Evolutionary conservation across 1,140 invertebrate genomes (phyloP), one percentile per base, ranked within the genome.

Genomic region (Drosophila bocqueti): DNA sequence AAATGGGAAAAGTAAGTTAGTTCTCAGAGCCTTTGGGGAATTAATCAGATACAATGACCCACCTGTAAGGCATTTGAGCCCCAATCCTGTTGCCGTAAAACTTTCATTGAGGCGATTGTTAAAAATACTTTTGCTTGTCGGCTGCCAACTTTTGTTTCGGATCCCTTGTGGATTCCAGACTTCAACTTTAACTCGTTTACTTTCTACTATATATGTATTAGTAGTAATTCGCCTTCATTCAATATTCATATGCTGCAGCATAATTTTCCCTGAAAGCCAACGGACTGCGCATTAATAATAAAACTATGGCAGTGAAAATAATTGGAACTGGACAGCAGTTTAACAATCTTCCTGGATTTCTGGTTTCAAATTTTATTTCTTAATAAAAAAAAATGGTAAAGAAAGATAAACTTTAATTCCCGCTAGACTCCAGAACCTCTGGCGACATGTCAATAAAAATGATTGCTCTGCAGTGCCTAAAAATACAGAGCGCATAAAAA

Each of bases 231-330:
- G 13, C 16, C 15, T 26, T 24, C 55, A 72, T 81, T 57, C 34
- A 81, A 81, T 81, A 80, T 80, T 80, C 63, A 80, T 80, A 46
- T 55, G 47, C 54, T 69, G 78, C 78, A 75, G 78, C 78, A 81
- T 76, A 72, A 64, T 64, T 81, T 65, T 52, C 6, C 49, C 40
- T 24, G 21, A n/a, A 4, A 34, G 54, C 43, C n/a, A 64, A 69
- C 42, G 38, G 59, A 40, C 45, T 61, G 72, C 34, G 52, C 79
- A 72, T 72, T 60, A 81, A 81, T 77, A 82, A 77, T 38, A 60
- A 42, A 47, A 78, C 42, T 47, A 38, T 47, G 9, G 31, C 60
- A 31, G 26, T n/a, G 13, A 40, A 29, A 61, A 60, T 21, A 60
- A 10, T 24, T 59, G 21, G 8, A 55, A 31, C 8, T n/a, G 16